A percentile compares a stretch with the other conserved stretches of the same genome.
These are phyloP conservation scores for Ailuropoda melanoleuca DNA, from an alignment of 2,113 vertebrate species.

Conservation along the genomic window DNA sequence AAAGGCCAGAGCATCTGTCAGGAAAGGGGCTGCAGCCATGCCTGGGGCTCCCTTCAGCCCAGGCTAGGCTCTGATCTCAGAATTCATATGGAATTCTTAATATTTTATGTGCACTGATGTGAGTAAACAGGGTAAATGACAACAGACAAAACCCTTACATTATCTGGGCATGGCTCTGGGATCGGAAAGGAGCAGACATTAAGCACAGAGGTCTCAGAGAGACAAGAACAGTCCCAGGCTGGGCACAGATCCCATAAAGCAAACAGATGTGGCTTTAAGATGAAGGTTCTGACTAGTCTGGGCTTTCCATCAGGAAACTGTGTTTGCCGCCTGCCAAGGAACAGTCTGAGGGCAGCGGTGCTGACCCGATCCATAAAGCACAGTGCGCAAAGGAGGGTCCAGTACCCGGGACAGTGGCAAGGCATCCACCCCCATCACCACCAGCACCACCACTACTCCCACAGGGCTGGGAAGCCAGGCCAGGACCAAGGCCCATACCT, in stretches of 20 bases:
- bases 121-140: neutral
- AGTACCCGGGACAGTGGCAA: fast-evolving
- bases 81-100: neutral
- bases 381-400: neutral
- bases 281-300: neutral
- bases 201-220: neutral
- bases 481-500: conserved; percentile 82
- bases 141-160: neutral
- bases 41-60: neutral
- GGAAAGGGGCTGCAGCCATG: neutral
- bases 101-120: neutral
- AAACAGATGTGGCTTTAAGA: neutral
- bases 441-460: fast-evolving
- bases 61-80: neutral
- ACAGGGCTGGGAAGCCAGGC: neutral
- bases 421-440: fast-evolving
- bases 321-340: neutral
- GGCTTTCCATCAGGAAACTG: neutral
- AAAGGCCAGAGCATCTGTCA: neutral
- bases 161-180: neutral
- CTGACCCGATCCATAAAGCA: neutral
- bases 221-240: neutral
- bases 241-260: neutral
- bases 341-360: neutral
- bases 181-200: neutral